phyloP scores from a whole-genome alignment of 1,140 invertebrate genomes.

The Drosophila nikananu region DNA sequence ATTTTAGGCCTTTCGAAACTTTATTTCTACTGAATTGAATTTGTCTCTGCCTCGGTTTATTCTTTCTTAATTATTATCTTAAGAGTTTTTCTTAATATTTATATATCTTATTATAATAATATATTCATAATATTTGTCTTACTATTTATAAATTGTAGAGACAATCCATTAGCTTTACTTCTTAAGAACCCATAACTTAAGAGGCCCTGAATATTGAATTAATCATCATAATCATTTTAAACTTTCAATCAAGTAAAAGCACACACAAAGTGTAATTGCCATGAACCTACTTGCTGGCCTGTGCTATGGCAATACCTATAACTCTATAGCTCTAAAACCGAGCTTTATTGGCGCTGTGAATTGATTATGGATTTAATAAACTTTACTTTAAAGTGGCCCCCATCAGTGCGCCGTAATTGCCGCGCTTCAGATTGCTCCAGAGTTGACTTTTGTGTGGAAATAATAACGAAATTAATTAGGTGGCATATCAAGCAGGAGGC shows the following conservation, averaged over 20 bases:
- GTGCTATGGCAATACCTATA: not conserved
- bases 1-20: not conserved
- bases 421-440: conserved; percentile 13
- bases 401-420: conserved; percentile 17
- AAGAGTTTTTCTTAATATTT: too few relatives aligned
- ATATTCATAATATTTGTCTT: not conserved
- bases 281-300: not conserved
- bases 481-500: conserved; percentile 23
- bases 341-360: conserved; percentile 41
- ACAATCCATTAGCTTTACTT: not conserved
- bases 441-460: conserved; percentile 19
- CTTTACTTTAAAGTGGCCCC: conserved; percentile 19
- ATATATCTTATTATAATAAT: too few relatives aligned
- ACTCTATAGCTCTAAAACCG: not conserved
- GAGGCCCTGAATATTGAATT: not conserved
- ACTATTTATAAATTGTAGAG: not conserved
- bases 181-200: not conserved
- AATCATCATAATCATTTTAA: not conserved
- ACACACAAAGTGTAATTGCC: not conserved
- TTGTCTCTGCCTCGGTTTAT: not conserved
- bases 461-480: conserved; percentile 48
- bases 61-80: too few relatives aligned
- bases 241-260: not conserved
- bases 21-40: not conserved
- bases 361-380: conserved; percentile 38